Base-by-base conservation (phyloP, 2,888 invertebrate species). In the Dendrolimus houi region DNA sequence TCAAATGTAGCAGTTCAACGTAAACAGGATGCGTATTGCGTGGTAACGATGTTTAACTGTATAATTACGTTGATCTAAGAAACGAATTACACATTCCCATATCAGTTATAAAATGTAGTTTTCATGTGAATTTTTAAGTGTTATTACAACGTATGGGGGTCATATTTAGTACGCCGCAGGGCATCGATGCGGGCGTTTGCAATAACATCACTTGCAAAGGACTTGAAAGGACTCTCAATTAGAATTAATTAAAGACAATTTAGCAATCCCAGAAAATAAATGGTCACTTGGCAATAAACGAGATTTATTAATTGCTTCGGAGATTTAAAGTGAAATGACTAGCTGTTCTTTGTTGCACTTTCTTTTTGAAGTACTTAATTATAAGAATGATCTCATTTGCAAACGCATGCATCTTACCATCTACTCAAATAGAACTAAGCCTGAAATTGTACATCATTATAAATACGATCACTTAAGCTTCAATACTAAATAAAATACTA, bases 161-260 rank as follows among this genome's bases (percentile, higher is more conserved):
- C 72, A 71, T 64, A 69, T 70, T 73, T 70, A 65, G 47, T 47
- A 47, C 73, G 75, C 79, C 69, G 74, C 75, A 71, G 69, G 60
- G 61, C 57, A 61, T 60, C 66, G 67, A 89, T 89, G 88, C 89
- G 89, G 89, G 89, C 83, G 79, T 79, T 81, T 69, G 85, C 87
- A 83, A 81, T 81, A 81, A 79, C 74, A 79, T 79, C 80, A 74
- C 77, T 79, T 69, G 84, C 83, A 74, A 85, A 86, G 73, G 68
- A 77, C 77, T 72, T 68, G 62, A 72, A 80, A 83, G 80, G 81
- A 83, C 87, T 72, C 86, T 87, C 83, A 89, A 90, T 89, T 88
- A 87, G 78, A 83, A 86, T 87, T 87, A 87, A 90, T 90, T 88
- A 88, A 83, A 86, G 87, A 87, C 86, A 89, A 89, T 89, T 89